Evolutionary conservation across 2,113 vertebrate genomes (phyloP), one percentile per base, ranked within the genome.

Genomic region (Nematolebias whitei): DNA sequence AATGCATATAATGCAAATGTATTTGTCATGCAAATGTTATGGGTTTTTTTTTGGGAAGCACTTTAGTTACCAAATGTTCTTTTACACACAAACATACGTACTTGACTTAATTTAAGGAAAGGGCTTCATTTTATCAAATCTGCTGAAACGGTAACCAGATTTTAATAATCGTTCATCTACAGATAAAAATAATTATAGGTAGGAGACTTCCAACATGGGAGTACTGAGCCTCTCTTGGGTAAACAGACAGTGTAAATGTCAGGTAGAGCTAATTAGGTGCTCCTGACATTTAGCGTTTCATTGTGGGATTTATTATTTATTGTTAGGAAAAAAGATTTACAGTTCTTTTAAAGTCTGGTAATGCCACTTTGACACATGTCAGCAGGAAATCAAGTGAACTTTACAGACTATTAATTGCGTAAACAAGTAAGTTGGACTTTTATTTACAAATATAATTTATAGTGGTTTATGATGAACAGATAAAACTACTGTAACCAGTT

Each of bases 401-500:
- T 70, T 63, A 72, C n/a, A 15, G 1, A 48, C 55, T 65, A 70
- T 53, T 62, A 57, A 53, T 52, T 5, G 24, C 44, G 39, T 59
- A 63, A 78, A 68, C 52, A 63, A 44, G 44, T 20, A 47, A 47
- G 20, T 47, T 47, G 20, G 16, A 54, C 48, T 56, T 53, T 64
- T 75, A 16, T 50, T 63, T 48, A 26, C 63, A n/a, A n/a, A n/a
- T n/a, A n/a, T 76, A 66, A 60, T 43, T 75, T 70, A 63, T 44
- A 51, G 45, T 26, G 40, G 32, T 29, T 71, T 19, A 71, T 56
- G 62, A 40, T 74, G 62, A 51, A 47, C 2, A 23, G 40, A 20
- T 74, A 67, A 70, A 73, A 52, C n/a, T n/a, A n/a, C n/a, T n/a
- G 41, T 49, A 43, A 48, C 59, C 54, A 79, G 70, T 74, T 69